phyloP scores from a whole-genome alignment of 2,113 vertebrate species.

The Syrrhaptes paradoxus region DNA sequence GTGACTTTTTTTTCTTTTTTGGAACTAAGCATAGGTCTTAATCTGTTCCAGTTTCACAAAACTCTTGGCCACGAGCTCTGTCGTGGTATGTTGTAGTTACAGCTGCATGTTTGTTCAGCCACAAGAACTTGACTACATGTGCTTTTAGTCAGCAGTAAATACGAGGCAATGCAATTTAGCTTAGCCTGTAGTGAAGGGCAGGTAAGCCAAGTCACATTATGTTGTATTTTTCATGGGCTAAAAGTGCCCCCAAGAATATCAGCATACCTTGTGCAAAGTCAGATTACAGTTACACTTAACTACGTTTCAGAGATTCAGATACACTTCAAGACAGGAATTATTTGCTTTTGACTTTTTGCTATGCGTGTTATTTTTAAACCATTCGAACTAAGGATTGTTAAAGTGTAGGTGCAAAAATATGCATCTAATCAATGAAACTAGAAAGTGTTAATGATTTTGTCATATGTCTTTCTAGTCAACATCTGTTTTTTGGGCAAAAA shows the following conservation, averaged over 20 bases:
- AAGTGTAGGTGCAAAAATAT: background rate
- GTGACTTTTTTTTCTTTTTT: background rate
- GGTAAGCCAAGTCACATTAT: background rate
- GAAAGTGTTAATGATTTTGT: background rate
- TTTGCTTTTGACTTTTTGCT: background rate
- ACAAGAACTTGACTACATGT: background rate
- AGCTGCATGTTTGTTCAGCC: background rate
- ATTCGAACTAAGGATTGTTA: background rate
- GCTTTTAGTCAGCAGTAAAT: background rate
- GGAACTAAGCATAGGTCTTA: background rate
- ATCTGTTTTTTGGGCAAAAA: background rate
- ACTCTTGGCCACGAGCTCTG: background rate
- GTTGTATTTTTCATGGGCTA: background rate
- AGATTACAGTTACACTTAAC: background rate
- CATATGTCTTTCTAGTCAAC: background rate
- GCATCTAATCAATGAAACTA: background rate
- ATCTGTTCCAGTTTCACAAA: background rate
- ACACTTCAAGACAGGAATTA: background rate
- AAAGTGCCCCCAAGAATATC: background rate
- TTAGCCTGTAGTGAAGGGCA: background rate
- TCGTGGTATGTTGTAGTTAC: background rate
- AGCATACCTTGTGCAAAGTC: background rate
- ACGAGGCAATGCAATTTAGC: background rate
- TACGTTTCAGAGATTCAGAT: background rate
- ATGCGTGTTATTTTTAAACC: background rate